Evolutionary conservation across 2,797 vertebrate species (phyloP).

Genomic region (Myotis pilosus): DNA sequence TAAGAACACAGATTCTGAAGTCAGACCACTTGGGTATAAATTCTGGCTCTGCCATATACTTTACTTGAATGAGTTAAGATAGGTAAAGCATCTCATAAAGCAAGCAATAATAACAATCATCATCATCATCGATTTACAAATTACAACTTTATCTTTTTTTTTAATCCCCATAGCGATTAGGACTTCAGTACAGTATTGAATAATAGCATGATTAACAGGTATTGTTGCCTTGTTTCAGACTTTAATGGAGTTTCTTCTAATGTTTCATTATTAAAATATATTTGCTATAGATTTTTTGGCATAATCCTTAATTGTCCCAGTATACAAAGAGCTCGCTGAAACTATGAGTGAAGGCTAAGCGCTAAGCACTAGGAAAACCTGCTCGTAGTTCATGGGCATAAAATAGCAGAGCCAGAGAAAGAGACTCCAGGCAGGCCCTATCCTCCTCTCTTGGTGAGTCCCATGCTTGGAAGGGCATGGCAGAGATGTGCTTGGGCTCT

Average conservation of each 20-base stretch:
- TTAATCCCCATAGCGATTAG: background rate
- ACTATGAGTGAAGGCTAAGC: background rate
- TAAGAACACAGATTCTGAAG: background rate
- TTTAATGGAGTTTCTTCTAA: constrained; percentile 17
- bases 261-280: constrained; percentile 40
- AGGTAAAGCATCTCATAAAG: constrained; percentile 10
- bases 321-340: background rate
- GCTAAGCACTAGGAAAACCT: background rate
- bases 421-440: background rate
- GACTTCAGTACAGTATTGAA: background rate
- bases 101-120: background rate
- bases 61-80: constrained; percentile 18
- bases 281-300: background rate
- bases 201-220: background rate
- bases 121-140: background rate
- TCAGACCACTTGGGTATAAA: background rate
- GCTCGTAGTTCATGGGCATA: background rate
- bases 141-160: background rate
- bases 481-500: background rate
- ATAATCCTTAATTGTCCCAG: background rate
- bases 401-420: background rate
- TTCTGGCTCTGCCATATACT: background rate
- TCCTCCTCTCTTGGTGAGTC: background rate
- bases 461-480: background rate
- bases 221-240: background rate